Evolutionary conservation across 2,113 vertebrate genomes (phyloP).

Genomic region (Forbesichthys papilliferus): DNA sequence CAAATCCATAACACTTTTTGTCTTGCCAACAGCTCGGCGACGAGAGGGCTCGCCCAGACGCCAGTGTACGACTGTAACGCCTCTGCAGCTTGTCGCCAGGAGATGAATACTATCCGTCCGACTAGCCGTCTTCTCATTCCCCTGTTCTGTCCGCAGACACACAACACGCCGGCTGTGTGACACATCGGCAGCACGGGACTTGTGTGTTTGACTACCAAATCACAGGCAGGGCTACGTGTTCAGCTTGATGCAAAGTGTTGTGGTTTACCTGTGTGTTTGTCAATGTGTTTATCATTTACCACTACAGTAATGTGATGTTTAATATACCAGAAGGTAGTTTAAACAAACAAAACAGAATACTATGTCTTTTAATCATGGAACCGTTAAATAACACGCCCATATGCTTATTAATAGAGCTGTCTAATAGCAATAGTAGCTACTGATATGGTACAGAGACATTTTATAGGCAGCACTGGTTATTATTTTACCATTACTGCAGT

Average conservation of each 20-base stretch:
- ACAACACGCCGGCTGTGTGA: conserved; percentile 30
- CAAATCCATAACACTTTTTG: too few relatives aligned
- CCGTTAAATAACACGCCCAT: too few relatives aligned
- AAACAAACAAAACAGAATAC: too few relatives aligned
- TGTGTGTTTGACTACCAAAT: conserved; percentile 23
- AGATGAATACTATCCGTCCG: background rate
- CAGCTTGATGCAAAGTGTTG: background rate
- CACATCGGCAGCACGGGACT: background rate
- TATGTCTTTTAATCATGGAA: too few relatives aligned
- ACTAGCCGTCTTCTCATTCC: conserved; percentile 2
- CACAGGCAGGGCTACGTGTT: background rate
- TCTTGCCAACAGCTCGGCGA: background rate
- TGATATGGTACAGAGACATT: background rate
- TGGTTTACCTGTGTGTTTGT: background rate
- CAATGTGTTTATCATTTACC: too few relatives aligned
- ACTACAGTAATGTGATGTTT: too few relatives aligned
- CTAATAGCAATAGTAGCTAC: too few relatives aligned
- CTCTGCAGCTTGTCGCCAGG: conserved; percentile 28
- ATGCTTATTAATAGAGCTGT: too few relatives aligned
- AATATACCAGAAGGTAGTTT: too few relatives aligned
- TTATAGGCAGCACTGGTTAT: background rate
- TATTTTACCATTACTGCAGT: too few relatives aligned
- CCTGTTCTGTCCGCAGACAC: conserved; percentile 18
- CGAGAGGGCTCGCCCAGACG: conserved; percentile 21
- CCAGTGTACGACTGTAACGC: conserved; percentile 4